A percentile compares a stretch with the other conserved stretches of the same genome.
Evolutionary conservation across 2,113 vertebrate genomes (phyloP).

Genomic region (Nothoprocta perdicaria): DNA sequence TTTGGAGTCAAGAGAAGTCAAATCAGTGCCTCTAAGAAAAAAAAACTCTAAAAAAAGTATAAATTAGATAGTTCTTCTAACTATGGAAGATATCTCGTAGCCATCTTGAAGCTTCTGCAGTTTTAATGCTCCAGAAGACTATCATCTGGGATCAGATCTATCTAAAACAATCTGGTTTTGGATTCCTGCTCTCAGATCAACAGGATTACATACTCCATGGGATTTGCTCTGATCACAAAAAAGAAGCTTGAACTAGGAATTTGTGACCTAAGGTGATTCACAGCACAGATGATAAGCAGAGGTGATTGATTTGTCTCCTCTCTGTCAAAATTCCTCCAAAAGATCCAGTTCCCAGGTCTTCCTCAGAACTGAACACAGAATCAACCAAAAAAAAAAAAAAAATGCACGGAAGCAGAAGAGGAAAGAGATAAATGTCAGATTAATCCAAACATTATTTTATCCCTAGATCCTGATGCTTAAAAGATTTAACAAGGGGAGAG

Average conservation of each 20-base stretch:
- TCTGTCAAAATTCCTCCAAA: background rate
- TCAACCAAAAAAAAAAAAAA: background rate
- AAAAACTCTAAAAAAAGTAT: background rate
- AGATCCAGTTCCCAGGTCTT: background rate
- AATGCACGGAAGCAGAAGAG: background rate
- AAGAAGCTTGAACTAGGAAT: background rate
- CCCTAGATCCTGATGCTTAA: constrained; percentile 17
- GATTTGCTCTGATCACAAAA: background rate
- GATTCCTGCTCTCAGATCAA: background rate
- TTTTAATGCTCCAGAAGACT: background rate
- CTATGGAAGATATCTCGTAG: background rate
- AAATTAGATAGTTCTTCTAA: background rate
- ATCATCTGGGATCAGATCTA: background rate
- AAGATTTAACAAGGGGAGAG: constrained; percentile 30
- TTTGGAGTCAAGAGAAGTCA: background rate
- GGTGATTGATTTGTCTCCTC: background rate
- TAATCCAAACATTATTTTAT: constrained; percentile 21
- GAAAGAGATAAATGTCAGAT: background rate
- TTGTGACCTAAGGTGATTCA: background rate
- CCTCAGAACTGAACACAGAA: background rate
- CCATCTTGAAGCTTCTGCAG: background rate
- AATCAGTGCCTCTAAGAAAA: background rate
- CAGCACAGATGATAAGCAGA: background rate
- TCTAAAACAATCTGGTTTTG: background rate
- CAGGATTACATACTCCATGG: background rate